Conservation (phyloP, 2,888 invertebrate species). For the Lasioglossum villosulum region DNA sequence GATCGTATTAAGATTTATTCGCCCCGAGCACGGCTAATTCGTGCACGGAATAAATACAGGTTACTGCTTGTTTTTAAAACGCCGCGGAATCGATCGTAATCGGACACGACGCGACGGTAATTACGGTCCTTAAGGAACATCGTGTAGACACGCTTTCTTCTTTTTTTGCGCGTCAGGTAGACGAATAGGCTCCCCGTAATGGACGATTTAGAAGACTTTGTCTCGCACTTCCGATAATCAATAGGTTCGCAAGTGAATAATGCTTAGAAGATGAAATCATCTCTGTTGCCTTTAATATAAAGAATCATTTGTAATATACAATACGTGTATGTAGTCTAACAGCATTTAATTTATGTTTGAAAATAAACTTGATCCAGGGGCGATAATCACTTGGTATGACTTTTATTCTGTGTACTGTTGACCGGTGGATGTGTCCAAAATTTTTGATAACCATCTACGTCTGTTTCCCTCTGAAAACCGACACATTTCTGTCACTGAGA, state of each 20-base stretch:
- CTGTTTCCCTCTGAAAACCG: background rate
- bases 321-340: background rate
- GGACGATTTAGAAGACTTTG: background rate
- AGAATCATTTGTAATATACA: background rate
- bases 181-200: background rate
- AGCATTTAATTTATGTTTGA: background rate
- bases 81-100: background rate
- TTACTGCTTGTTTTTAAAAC: constrained; percentile 9
- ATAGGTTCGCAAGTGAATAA: background rate
- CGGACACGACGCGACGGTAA: background rate
- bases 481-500: background rate
- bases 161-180: background rate
- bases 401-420: too few species aligned
- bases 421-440: too few species aligned
- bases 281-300: too few species aligned
- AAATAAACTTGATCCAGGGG: too few species aligned
- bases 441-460: background rate
- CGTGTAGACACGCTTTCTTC: background rate
- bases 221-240: background rate
- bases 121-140: background rate
- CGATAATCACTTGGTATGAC: too few species aligned
- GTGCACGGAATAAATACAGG: constrained; percentile 21
- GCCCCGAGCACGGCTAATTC: constrained; percentile 2
- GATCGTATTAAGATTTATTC: constrained; percentile 28
- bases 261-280: too few species aligned